Conservation (phyloP, 2,888 invertebrate genomes). For the Argynnis bischoffii region DNA sequence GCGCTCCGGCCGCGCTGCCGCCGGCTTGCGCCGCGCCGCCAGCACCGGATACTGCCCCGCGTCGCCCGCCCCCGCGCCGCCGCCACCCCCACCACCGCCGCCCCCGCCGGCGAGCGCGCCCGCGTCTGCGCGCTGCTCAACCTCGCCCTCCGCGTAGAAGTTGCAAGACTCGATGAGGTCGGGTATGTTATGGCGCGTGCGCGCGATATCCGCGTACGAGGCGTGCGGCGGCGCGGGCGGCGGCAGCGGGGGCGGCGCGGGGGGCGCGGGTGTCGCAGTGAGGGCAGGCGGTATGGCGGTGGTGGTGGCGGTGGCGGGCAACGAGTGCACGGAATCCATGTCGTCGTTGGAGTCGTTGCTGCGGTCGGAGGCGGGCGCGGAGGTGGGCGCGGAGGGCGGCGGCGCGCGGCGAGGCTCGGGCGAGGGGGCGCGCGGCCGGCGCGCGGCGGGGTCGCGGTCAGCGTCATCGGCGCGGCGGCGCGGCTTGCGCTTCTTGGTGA, state of each 20-base stretch:
- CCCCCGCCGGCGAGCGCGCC: conserved; percentile 36
- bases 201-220: conserved; percentile 93
- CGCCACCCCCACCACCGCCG: conserved; percentile 32
- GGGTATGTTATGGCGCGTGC: conserved; percentile 77
- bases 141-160: conserved; percentile 69
- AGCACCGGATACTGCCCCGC: conserved; percentile 51
- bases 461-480: conserved; percentile 85
- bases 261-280: conserved; percentile 59
- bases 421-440: conserved; percentile 64
- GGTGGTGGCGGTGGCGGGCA: conserved; percentile 80
- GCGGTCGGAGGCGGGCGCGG: conserved; percentile 92
- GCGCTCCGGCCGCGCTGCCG: conserved; percentile 42
- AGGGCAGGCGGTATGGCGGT: conserved; percentile 45
- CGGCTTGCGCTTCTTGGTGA: conserved; percentile 91
- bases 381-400: conserved; percentile 67
- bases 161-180: conserved; percentile 80
- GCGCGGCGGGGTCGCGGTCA: conserved; percentile 48
- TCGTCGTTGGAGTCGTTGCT: conserved; percentile 90
- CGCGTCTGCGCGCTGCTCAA: conserved; percentile 43
- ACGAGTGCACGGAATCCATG: conserved; percentile 92
- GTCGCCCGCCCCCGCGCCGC: conserved; percentile 36
- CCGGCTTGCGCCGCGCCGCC: conserved; percentile 40
- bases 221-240: conserved; percentile 75
- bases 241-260: conserved; percentile 85
- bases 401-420: conserved; percentile 51